Conservation (phyloP, 1,140 invertebrate genomes). For the Drosophila setifemur region DNA sequence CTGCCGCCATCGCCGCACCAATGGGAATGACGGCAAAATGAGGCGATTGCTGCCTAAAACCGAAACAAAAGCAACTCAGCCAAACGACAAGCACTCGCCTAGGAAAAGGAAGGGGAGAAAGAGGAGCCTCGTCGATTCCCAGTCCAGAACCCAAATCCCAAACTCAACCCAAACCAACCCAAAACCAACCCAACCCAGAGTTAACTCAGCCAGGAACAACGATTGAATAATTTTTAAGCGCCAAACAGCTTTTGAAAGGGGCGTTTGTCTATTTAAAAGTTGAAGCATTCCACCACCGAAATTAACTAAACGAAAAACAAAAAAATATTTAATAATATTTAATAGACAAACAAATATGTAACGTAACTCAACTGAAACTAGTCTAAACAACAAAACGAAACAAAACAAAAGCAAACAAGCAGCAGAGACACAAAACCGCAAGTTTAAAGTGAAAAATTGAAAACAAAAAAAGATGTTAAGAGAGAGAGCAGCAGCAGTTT, state of each 20-base stretch:
- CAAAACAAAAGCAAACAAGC: slow-evolving; percentile 25
- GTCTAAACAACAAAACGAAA: slow-evolving; percentile 56
- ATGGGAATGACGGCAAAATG: slow-evolving; percentile 92
- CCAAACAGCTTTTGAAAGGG: slow-evolving; percentile 44
- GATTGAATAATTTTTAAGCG: slow-evolving; percentile 55
- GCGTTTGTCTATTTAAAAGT: slow-evolving; percentile 44
- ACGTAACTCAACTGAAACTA: slow-evolving; percentile 78
- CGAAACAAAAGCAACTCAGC: slow-evolving; percentile 56
- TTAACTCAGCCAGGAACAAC: slow-evolving; percentile 44
- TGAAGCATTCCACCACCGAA: slow-evolving; percentile 76
- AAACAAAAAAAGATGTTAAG: slow-evolving; percentile 4
- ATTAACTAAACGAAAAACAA: slow-evolving; percentile 41
- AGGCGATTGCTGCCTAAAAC: slow-evolving; percentile 82
- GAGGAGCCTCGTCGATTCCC: not conserved
- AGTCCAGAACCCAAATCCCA: not conserved
- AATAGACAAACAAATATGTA: slow-evolving; percentile 57
- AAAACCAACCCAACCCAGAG: not conserved
- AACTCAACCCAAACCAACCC: slow-evolving; percentile 8
- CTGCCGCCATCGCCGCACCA: slow-evolving; percentile 98
- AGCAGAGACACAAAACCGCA: slow-evolving; percentile 42
- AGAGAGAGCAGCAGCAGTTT: not conserved
- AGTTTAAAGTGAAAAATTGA: slow-evolving; percentile 23
- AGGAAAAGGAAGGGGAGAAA: slow-evolving; percentile 6
- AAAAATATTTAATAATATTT: slow-evolving; percentile 47
- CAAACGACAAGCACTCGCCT: slow-evolving; percentile 27